Conservation (phyloP, 64 coral and sea anemone species). For the Acropora yongei region DNA sequence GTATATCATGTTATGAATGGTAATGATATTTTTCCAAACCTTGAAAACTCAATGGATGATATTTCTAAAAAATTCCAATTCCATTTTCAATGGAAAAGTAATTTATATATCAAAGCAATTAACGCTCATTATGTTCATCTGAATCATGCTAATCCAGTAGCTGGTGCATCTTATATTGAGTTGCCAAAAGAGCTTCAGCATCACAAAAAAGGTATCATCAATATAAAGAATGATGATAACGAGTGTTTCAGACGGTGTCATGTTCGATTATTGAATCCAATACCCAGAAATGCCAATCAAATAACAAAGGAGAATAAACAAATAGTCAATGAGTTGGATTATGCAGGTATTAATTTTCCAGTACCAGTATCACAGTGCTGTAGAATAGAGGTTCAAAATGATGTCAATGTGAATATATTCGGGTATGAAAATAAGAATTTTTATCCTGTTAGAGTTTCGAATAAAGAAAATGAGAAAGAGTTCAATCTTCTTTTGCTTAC, state of each 20-base stretch:
- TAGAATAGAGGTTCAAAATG: not conserved
- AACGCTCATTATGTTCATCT: too few relatives aligned
- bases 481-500: not conserved
- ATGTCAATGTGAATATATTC: not conserved
- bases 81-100: too few relatives aligned
- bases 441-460: not conserved
- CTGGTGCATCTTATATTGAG: not conserved
- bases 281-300: not conserved
- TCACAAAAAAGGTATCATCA: too few relatives aligned
- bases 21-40: too few relatives aligned
- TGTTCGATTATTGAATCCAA: not conserved
- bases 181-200: too few relatives aligned
- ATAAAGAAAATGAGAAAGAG: not conserved
- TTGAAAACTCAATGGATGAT: too few relatives aligned
- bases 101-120: too few relatives aligned
- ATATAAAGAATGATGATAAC: too few relatives aligned
- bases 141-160: too few relatives aligned
- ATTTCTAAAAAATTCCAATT: too few relatives aligned
- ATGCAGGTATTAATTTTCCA: not conserved
- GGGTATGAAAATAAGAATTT: not conserved
- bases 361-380: not conserved
- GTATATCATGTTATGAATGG: too few relatives aligned
- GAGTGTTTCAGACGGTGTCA: not conserved
- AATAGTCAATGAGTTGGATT: not conserved
- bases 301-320: not conserved